Conservation (phyloP, 2,797 vertebrate species). For the Coilia nasus region DNA sequence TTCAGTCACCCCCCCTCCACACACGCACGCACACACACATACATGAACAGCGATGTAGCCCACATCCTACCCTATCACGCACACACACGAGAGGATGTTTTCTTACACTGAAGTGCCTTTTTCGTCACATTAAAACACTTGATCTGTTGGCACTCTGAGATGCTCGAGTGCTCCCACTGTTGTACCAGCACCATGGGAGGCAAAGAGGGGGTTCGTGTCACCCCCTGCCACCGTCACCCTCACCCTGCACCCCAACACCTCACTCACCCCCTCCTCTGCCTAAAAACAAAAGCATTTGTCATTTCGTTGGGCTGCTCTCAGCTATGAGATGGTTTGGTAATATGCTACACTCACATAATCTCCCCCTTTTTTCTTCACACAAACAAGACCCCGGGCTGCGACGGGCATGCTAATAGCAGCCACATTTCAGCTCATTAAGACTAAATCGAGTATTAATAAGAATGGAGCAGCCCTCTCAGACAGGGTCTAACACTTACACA, state of each 20-base stretch:
- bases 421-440: background rate
- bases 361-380: background rate
- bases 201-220: background rate
- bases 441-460: background rate
- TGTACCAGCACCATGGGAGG: background rate
- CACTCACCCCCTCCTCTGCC: background rate
- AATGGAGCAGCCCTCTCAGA: background rate
- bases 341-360: conserved; percentile 36
- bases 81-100: background rate
- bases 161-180: conserved; percentile 4
- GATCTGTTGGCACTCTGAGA: background rate
- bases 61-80: background rate
- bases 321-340: conserved; percentile 26
- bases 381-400: background rate
- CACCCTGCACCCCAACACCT: too few species aligned
- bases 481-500: background rate
- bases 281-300: conserved; percentile 1
- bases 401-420: background rate
- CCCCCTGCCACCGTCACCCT: background rate
- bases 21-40: too few species aligned
- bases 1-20: background rate
- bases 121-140: conserved; percentile 26
- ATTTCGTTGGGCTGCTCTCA: conserved; percentile 23
- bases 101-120: conserved; percentile 48
- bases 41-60: too few species aligned